Conservation (phyloP, 2,113 vertebrate genomes). For the Anthoscopus minutus region DNA sequence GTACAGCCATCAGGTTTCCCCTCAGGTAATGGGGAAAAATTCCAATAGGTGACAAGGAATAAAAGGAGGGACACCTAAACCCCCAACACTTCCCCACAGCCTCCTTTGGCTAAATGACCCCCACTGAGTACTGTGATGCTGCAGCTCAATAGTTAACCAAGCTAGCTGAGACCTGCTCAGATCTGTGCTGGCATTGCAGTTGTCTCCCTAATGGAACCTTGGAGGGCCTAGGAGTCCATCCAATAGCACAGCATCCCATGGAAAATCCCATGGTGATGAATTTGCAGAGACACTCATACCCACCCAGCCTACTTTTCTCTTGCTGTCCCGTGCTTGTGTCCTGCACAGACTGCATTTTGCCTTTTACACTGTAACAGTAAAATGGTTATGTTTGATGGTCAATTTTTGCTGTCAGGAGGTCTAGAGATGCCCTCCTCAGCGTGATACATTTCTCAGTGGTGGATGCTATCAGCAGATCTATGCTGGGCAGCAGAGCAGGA, state of each 20-base stretch:
- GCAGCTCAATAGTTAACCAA: background rate
- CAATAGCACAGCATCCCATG: background rate
- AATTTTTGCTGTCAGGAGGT: background rate
- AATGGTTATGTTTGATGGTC: background rate
- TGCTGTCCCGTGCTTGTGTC: background rate
- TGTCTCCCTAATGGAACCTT: background rate
- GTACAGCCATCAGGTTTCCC: too few relatives aligned
- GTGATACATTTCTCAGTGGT: fast-evolving
- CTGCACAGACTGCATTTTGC: background rate
- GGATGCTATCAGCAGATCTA: background rate
- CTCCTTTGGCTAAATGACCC: fast-evolving
- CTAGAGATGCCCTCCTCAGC: background rate
- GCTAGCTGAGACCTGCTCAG: background rate
- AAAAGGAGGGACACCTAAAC: too few relatives aligned
- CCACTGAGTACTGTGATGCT: background rate
- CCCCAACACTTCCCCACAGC: too few relatives aligned
- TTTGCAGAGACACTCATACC: background rate
- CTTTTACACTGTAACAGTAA: background rate
- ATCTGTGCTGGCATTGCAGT: background rate
- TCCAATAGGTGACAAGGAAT: too few relatives aligned
- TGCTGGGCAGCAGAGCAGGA: background rate
- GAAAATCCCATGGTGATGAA: background rate
- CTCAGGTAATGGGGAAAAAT: too few relatives aligned
- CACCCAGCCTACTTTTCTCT: background rate
- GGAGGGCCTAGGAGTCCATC: background rate